A percentile compares a stretch with the other conserved stretches of the same genome.
These are phyloP conservation scores for Tupaia chinensis DNA, from an alignment of 2,113 vertebrate species.

Conservation along the genomic window DNA sequence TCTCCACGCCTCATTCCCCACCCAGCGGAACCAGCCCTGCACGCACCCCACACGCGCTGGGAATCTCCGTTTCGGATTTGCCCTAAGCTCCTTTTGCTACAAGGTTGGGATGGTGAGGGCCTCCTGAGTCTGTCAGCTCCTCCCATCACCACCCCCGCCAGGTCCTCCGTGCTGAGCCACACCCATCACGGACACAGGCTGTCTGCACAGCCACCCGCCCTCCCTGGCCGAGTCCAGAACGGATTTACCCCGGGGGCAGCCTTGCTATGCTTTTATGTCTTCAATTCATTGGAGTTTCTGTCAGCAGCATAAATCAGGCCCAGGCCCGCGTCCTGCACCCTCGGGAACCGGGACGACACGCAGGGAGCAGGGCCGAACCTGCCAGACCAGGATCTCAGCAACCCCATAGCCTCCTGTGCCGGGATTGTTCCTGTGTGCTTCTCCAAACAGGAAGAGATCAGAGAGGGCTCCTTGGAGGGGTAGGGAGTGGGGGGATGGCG, in stretches of 20 bases:
- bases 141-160: conserved; percentile 52
- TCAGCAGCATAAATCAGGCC: conserved; percentile 84
- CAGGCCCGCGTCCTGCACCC: conserved; percentile 36
- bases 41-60: background rate
- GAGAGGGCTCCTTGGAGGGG: background rate
- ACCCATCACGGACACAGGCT: conserved; percentile 81
- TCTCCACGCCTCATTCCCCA: background rate
- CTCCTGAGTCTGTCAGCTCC: background rate
- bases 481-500: background rate
- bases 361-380: background rate
- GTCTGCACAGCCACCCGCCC: conserved; percentile 82
- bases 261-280: conserved; percentile 83
- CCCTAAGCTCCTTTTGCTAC: conserved; percentile 49
- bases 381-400: background rate
- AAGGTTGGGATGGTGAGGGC: conserved; percentile 10
- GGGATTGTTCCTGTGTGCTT: background rate
- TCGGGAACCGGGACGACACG: conserved; percentile 33
- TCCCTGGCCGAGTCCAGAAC: conserved; percentile 69
- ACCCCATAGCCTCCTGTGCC: background rate
- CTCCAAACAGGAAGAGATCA: background rate
- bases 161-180: conserved; percentile 68
- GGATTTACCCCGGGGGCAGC: conserved; percentile 75
- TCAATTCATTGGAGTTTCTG: conserved; percentile 82
- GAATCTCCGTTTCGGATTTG: conserved; percentile 32
- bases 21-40: rapidly evolving